Percentiles rank a stretch among this genome's conserved stretches.
Evolutionary conservation across 2,888 invertebrate genomes (phyloP).

Genomic region (Drosophila peninsularis): DNA sequence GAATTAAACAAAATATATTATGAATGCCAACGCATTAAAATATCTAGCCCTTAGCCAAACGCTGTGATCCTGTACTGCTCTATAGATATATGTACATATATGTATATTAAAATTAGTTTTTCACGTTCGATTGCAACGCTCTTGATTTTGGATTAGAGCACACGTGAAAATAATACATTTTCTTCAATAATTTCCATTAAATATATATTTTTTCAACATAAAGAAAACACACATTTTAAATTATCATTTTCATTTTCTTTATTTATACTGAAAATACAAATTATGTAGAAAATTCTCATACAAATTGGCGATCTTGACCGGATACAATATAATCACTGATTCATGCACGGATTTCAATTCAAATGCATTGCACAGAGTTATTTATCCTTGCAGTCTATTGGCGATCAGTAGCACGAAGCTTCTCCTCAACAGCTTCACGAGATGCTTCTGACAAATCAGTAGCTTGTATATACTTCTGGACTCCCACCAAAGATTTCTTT

Average conservation of each 20-base stretch:
- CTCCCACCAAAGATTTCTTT: constrained; percentile 97
- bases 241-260: constrained; percentile 73
- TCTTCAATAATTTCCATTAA: background rate
- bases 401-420: constrained; percentile 96
- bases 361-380: constrained; percentile 75
- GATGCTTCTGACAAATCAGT: constrained; percentile 97
- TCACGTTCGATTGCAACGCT: background rate
- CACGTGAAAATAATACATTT: too few species aligned
- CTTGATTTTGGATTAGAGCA: background rate
- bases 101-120: too few species aligned
- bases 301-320: constrained; percentile 77
- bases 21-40: background rate
- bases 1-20: too few species aligned
- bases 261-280: constrained; percentile 82
- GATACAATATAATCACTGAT: constrained; percentile 66
- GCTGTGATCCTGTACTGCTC: too few species aligned
- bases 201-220: background rate
- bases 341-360: constrained; percentile 66
- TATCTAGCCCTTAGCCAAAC: background rate
- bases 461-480: constrained; percentile 98
- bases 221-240: constrained; percentile 1
- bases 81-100: too few species aligned
- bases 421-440: constrained; percentile 96
- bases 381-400: constrained; percentile 86
- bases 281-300: constrained; percentile 81